These are phyloP conservation scores for Oreochromis spilurus DNA, from an alignment of 2,113 vertebrate genomes.

Conservation along the genomic window DNA sequence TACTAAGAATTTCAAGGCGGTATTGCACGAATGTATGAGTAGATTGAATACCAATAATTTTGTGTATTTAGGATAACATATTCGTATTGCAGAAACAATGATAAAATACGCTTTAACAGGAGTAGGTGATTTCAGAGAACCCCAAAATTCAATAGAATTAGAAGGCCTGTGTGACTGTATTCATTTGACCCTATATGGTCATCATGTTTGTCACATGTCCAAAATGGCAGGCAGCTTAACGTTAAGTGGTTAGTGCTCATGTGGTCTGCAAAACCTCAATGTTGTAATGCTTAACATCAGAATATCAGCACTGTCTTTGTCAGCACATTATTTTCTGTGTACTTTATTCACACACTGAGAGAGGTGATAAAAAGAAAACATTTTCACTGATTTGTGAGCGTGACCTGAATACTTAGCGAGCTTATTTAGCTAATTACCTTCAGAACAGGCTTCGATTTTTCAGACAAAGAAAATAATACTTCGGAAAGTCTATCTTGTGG, in stretches of 20 bases:
- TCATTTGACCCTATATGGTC: background rate
- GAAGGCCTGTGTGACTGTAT: background rate
- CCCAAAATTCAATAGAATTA: background rate
- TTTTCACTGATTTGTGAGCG: background rate
- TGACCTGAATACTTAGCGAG: background rate
- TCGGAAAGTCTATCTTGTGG: background rate
- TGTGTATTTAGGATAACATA: background rate
- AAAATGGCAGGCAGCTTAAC: background rate
- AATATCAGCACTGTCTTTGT: background rate
- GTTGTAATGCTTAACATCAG: background rate
- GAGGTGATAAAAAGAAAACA: background rate
- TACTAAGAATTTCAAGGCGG: background rate
- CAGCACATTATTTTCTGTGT: background rate
- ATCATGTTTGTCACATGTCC: background rate
- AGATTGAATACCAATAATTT: background rate
- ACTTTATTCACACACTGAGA: background rate
- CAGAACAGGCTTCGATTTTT: background rate
- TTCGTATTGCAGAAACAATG: background rate
- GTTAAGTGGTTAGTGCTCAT: background rate
- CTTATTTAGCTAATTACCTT: background rate
- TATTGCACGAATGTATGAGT: rapidly evolving
- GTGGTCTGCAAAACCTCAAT: background rate
- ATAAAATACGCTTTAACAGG: background rate
- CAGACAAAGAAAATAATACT: background rate
- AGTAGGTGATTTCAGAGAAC: background rate